phyloP scores from a whole-genome alignment of 2,113 vertebrate species.

The Burhinus bistriatus region DNA sequence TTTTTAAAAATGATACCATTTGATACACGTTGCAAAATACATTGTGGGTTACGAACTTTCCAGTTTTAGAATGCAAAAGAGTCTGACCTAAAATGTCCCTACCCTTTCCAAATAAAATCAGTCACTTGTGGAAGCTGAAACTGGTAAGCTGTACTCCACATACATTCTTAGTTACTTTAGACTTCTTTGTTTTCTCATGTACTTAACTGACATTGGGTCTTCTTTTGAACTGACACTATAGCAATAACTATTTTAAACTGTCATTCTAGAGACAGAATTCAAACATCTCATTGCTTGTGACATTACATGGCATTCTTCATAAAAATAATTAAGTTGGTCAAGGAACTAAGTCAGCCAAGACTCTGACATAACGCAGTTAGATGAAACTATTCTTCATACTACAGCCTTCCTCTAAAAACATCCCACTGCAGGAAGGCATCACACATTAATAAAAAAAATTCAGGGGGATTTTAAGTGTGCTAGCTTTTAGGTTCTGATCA shows the following conservation, averaged over 20 bases:
- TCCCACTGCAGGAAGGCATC: not conserved
- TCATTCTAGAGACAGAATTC: not conserved
- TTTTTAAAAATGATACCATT: not conserved
- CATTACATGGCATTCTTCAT: not conserved
- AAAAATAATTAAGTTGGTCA: not conserved
- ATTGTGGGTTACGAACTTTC: not conserved
- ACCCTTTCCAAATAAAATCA: not conserved
- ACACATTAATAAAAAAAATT: rapidly evolving
- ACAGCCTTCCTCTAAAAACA: not conserved
- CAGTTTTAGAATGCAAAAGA: not conserved
- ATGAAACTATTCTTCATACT: not conserved
- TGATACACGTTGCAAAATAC: not conserved
- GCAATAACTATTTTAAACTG: not conserved
- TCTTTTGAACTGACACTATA: not conserved
- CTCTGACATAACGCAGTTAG: not conserved
- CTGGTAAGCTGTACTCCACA: not conserved
- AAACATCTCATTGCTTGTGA: not conserved
- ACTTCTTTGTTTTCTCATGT: not conserved
- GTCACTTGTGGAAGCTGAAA: not conserved
- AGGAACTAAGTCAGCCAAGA: not conserved
- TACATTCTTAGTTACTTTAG: not conserved
- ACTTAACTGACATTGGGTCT: not conserved
- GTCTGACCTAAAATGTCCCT: not conserved
- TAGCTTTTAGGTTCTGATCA: not conserved
- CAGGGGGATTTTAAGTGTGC: not conserved